phyloP scores from a whole-genome alignment of 2,888 invertebrate genomes.

The Phymatocera aterrima region DNA sequence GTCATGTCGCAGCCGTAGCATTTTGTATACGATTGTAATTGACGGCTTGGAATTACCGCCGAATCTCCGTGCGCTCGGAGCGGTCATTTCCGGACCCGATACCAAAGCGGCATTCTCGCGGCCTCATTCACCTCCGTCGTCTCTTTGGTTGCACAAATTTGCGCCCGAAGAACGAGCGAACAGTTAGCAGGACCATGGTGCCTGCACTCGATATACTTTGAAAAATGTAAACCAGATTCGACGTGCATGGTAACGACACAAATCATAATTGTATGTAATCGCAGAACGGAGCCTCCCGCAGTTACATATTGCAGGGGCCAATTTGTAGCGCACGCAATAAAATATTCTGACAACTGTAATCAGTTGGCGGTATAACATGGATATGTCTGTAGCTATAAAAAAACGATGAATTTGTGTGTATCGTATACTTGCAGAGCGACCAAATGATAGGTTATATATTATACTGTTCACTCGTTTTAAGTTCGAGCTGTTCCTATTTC shows the following conservation, averaged over 20 bases:
- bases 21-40: slow-evolving; percentile 20
- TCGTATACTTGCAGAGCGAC: too few relatives aligned
- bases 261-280: neutral
- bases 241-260: neutral
- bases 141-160: neutral
- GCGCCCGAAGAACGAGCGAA: neutral
- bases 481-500: neutral
- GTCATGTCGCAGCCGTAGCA: neutral
- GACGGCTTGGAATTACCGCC: slow-evolving; percentile 26
- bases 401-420: too few relatives aligned
- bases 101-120: slow-evolving; percentile 5
- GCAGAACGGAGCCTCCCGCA: neutral
- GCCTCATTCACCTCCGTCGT: slow-evolving; percentile 24
- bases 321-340: too few relatives aligned
- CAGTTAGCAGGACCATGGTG: neutral
- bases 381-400: neutral
- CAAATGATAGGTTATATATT: neutral
- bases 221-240: neutral
- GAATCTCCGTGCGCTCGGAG: neutral
- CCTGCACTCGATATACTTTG: neutral
- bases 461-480: neutral
- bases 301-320: too few relatives aligned
- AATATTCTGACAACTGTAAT: too few relatives aligned
- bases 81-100: slow-evolving; percentile 33
- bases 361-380: too few relatives aligned